Evolutionary conservation across 1,140 invertebrate species (phyloP).

Genomic region (Temnothorax nylanderi): DNA sequence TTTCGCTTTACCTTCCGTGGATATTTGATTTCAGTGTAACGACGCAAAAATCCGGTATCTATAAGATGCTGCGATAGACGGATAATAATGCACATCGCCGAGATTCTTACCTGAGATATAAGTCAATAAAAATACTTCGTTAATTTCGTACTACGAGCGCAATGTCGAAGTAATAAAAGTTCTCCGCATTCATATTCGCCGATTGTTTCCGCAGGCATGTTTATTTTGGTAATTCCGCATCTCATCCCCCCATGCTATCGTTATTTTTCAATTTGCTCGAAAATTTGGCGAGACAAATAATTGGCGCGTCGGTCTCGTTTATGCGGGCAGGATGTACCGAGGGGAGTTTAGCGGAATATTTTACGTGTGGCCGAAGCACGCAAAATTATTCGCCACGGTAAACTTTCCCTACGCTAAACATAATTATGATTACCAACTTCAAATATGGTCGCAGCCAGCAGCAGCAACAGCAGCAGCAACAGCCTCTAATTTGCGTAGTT

Average conservation of each 20-base stretch:
- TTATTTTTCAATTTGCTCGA: constrained; percentile 52
- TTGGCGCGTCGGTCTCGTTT: neutral
- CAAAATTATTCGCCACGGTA: constrained; percentile 47
- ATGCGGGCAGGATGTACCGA: constrained; percentile 1
- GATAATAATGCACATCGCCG: constrained; percentile 24
- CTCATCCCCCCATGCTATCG: neutral
- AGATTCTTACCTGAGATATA: constrained; percentile 14
- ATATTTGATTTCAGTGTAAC: constrained; percentile 53
- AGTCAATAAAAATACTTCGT: neutral
- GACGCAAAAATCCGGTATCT: constrained; percentile 38
- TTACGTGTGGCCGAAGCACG: constrained; percentile 41
- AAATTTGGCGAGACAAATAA: constrained; percentile 42
- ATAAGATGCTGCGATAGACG: neutral
- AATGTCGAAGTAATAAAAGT: constrained; percentile 6
- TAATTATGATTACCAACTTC: constrained; percentile 62
- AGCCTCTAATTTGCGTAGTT: constrained; percentile 46
- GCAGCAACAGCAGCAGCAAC: neutral
- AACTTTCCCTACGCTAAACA: constrained; percentile 54
- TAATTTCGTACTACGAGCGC: neutral
- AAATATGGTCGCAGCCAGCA: constrained; percentile 53
- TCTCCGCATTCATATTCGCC: neutral
- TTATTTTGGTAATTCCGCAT: constrained; percentile 34
- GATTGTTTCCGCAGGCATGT: constrained; percentile 23
- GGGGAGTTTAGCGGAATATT: constrained; percentile 51
- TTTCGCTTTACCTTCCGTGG: constrained; percentile 41